These are phyloP conservation scores for Poeciliopsis occidentalis DNA, from an alignment of 2,113 vertebrate species.

Conservation along the genomic window DNA sequence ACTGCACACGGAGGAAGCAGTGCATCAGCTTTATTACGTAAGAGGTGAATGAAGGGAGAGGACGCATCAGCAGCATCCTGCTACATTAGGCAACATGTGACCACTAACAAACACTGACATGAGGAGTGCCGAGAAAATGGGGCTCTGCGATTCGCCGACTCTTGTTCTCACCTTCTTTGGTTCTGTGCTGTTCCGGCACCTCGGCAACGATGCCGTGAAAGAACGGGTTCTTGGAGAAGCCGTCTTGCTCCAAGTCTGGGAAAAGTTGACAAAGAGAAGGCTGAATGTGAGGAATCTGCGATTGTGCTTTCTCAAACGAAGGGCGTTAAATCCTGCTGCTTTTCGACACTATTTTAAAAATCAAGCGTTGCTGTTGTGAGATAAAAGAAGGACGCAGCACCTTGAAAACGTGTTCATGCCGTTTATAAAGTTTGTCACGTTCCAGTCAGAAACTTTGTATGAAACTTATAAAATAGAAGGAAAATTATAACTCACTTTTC, in stretches of 20 bases:
- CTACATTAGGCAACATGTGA: not conserved
- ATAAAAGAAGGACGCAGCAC: not conserved
- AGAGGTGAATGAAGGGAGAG: slow-evolving; percentile 16
- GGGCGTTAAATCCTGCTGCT: not conserved
- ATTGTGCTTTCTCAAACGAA: not conserved
- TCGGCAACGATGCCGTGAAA: slow-evolving; percentile 81
- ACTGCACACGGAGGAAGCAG: slow-evolving; percentile 10
- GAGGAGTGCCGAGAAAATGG: not conserved
- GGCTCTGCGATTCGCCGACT: not conserved
- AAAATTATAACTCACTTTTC: no score
- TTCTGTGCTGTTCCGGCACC: slow-evolving; percentile 72
- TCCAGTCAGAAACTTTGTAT: no score
- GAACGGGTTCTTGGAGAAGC: slow-evolving; percentile 80
- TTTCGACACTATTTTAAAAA: not conserved
- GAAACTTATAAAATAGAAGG: no score
- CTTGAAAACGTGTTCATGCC: no score
- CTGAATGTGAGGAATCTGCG: not conserved
- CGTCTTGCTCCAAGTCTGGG: slow-evolving; percentile 79
- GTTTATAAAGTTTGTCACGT: no score
- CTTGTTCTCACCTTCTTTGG: slow-evolving; percentile 66
- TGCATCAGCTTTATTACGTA: slow-evolving; percentile 37
- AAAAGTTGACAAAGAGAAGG: not conserved
- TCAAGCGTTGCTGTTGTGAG: not conserved
- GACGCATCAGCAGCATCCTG: slow-evolving; percentile 12
- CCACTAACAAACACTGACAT: not conserved